These are phyloP conservation scores for Drosophila imparisetae DNA, from an alignment of 2,888 invertebrate genomes.

Conservation along the genomic window DNA sequence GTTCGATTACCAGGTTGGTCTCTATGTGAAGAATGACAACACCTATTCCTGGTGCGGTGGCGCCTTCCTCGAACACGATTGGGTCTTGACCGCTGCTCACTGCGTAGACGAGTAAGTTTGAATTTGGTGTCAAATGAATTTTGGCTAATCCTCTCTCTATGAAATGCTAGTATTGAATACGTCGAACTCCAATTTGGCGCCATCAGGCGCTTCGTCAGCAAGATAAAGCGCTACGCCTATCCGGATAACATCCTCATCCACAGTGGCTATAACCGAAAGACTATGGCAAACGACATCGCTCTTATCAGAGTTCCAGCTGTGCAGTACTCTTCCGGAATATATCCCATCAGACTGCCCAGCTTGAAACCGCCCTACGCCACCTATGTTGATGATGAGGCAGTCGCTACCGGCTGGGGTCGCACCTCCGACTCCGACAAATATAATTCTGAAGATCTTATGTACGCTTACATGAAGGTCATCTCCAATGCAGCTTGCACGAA, in stretches of 20 bases:
- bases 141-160: not conserved
- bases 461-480: constrained; percentile 61
- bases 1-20: constrained; percentile 78
- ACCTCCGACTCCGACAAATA: constrained; percentile 56
- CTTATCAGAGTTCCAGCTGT: constrained; percentile 63
- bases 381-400: constrained; percentile 55
- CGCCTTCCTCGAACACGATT: constrained; percentile 71
- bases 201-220: constrained; percentile 44
- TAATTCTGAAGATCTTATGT: constrained; percentile 47
- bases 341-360: constrained; percentile 62
- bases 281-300: constrained; percentile 73
- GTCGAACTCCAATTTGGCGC: constrained; percentile 69
- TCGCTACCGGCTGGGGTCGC: constrained; percentile 82
- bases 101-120: constrained; percentile 70
- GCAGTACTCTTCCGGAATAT: constrained; percentile 52
- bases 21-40: constrained; percentile 57
- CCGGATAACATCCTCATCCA: constrained; percentile 59
- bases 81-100: constrained; percentile 82
- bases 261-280: constrained; percentile 59
- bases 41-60: constrained; percentile 77
- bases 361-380: constrained; percentile 51
- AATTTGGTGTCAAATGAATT: not conserved
- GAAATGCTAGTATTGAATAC: constrained; percentile 38
- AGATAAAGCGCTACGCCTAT: constrained; percentile 45
- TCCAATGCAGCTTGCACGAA: constrained; percentile 61